Evolutionary conservation across 2,797 vertebrate genomes (phyloP).

Genomic region (Chelon labrosus): DNA sequence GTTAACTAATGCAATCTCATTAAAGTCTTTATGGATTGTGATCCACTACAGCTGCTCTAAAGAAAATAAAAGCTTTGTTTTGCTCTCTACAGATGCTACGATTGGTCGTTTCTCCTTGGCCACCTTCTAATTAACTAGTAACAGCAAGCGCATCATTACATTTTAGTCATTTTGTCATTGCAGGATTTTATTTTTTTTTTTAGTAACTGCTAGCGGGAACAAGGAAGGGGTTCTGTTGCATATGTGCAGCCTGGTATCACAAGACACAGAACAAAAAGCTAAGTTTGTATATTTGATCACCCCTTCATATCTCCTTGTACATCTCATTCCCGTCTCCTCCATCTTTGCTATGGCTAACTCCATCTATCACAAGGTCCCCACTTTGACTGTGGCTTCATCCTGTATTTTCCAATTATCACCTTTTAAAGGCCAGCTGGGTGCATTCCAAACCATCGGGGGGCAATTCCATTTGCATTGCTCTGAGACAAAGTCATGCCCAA

Average conservation of each 20-base stretch:
- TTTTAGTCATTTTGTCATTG: too few relatives aligned
- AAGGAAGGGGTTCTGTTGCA: not conserved
- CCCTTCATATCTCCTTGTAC: conserved; percentile 18
- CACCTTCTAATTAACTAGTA: not conserved
- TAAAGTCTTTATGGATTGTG: too few relatives aligned
- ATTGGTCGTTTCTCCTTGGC: not conserved
- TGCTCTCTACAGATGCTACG: not conserved
- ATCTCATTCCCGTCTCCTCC: conserved; percentile 36
- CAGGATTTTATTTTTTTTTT: not conserved
- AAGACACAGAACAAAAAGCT: conserved; percentile 6
- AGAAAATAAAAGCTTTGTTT: not conserved
- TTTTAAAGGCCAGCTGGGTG: conserved; percentile 99
- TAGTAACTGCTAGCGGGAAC: not conserved
- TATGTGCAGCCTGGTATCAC: not conserved
- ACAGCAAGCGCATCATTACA: too few relatives aligned
- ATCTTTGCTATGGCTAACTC: conserved; percentile 76
- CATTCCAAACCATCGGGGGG: conserved; percentile 99
- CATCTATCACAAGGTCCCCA: conserved; percentile 91
- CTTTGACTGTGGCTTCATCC: conserved; percentile 96
- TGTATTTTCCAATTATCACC: conserved; percentile 99
- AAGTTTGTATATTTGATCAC: conserved; percentile 9
- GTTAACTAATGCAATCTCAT: too few relatives aligned
- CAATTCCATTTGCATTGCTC: conserved; percentile 99
- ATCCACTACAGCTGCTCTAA: not conserved
- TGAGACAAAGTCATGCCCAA: conserved; percentile 97